Conservation (phyloP, 1,140 invertebrate species). For the Zaprionus nigranus region DNA sequence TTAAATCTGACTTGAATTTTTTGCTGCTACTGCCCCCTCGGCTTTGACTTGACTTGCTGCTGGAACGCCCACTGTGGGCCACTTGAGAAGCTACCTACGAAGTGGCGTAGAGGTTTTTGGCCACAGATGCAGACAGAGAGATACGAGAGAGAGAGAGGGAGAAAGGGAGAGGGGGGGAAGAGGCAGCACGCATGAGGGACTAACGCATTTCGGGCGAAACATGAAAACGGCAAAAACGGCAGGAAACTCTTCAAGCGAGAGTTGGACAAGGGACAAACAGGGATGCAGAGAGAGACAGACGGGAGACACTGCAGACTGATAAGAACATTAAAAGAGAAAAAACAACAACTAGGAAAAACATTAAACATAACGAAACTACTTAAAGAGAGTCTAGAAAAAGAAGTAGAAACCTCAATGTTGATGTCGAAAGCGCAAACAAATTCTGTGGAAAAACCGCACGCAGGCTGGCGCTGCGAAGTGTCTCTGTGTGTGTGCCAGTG, state of each 20-base stretch:
- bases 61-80: conserved; percentile 27
- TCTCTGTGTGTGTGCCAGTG: conserved; percentile 3
- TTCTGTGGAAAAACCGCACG: conserved; percentile 51
- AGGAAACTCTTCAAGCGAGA: conserved; percentile 12
- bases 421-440: conserved; percentile 73
- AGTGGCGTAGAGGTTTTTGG: not conserved
- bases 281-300: not conserved
- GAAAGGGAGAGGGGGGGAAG: no score
- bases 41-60: not conserved
- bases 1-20: conserved; percentile 34
- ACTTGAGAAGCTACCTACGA: conserved; percentile 15
- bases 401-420: conserved; percentile 51
- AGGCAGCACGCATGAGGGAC: conserved; percentile 6
- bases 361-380: conserved; percentile 23
- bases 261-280: conserved; percentile 13
- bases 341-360: conserved; percentile 21
- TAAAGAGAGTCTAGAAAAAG: conserved; percentile 2
- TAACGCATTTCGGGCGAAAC: conserved; percentile 60
- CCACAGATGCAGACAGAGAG: conserved; percentile 29
- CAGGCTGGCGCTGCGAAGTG: conserved; percentile 66
- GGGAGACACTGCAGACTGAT: conserved; percentile 50
- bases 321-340: conserved; percentile 42
- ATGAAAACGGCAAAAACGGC: conserved; percentile 66
- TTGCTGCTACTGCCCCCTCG: not conserved
- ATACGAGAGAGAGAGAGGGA: conserved; percentile 4